These are phyloP conservation scores for Calcarius ornatus DNA, from an alignment of 2,113 vertebrate species.

Conservation along the genomic window DNA sequence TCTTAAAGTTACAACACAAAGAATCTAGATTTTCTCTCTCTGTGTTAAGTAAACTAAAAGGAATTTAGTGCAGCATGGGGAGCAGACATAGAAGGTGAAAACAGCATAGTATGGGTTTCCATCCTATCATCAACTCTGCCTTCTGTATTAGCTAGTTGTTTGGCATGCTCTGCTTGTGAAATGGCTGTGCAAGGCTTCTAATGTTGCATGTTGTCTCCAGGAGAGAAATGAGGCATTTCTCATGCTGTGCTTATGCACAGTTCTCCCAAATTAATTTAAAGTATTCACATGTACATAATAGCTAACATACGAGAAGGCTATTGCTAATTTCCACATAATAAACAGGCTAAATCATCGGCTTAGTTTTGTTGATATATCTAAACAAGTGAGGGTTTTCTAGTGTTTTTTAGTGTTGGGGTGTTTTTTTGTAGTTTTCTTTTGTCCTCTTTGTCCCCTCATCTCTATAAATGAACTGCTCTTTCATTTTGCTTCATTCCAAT, in stretches of 20 bases:
- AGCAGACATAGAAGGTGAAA: background rate
- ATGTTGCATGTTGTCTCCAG: background rate
- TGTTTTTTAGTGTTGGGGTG: rapidly evolving
- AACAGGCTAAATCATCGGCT: background rate
- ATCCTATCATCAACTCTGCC: background rate
- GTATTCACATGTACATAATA: background rate
- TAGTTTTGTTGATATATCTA: background rate
- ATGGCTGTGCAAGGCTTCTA: rapidly evolving
- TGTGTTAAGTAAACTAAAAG: background rate
- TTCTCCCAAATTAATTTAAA: background rate
- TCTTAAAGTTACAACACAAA: background rate
- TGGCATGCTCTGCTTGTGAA: background rate
- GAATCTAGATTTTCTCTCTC: background rate
- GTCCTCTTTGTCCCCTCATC: background rate
- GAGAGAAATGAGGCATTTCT: background rate
- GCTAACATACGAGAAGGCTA: background rate
- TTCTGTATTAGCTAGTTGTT: background rate
- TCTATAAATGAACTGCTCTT: background rate
- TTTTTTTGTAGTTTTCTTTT: background rate
- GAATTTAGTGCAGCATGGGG: background rate
- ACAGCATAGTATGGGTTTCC: background rate
- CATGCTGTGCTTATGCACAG: background rate
- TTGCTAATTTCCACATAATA: background rate
- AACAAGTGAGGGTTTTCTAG: background rate
- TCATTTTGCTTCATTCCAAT: background rate